Percentiles rank a stretch among this genome's conserved stretches.
These are phyloP conservation scores for Clinocottus analis DNA, from an alignment of 2,113 vertebrate genomes.

Conservation along the genomic window DNA sequence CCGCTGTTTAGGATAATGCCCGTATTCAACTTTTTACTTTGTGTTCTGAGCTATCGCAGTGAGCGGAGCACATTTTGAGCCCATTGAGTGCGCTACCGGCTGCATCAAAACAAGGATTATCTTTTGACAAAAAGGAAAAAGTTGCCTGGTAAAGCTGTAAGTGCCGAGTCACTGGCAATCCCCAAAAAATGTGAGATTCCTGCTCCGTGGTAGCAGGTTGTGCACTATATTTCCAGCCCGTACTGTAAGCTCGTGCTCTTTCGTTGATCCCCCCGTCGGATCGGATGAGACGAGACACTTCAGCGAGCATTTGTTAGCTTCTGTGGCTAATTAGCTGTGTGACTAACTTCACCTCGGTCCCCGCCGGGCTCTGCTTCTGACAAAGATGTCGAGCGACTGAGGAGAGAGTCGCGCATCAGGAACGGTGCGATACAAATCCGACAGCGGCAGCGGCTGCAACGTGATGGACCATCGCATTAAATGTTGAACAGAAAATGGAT, in stretches of 20 bases:
- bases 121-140: not conserved
- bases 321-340: constrained; percentile 66
- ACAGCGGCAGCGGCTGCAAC: constrained; percentile 1
- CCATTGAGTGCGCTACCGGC: not conserved
- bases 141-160: not conserved
- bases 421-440: constrained; percentile 53
- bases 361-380: constrained; percentile 58
- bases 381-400: constrained; percentile 66
- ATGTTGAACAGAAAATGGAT: constrained; percentile 53
- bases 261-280: constrained; percentile 41
- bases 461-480: constrained; percentile 55
- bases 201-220: constrained; percentile 3
- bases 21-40: not conserved
- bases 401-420: constrained; percentile 57
- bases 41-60: not conserved
- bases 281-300: constrained; percentile 53
- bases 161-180: not conserved
- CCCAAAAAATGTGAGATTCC: not conserved
- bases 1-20: not conserved
- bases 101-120: not conserved
- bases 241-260: not conserved
- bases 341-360: constrained; percentile 47
- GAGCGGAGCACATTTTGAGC: not conserved
- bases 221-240: not conserved
- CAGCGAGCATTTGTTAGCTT: constrained; percentile 72